phyloP scores from a whole-genome alignment of 1,140 invertebrate genomes.

The Pseudobourletiella spinata region DNA sequence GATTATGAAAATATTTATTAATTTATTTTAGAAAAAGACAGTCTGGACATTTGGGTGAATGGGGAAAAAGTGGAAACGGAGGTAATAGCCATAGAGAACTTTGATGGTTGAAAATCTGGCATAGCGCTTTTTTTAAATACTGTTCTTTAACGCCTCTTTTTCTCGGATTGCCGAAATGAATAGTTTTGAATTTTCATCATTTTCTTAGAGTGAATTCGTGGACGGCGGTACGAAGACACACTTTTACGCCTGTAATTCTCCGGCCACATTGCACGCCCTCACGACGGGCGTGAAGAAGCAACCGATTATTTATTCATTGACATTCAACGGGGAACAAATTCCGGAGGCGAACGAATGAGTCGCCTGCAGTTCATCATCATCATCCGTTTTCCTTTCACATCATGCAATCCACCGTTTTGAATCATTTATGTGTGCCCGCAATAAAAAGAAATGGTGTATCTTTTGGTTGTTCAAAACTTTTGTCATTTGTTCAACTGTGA shows the following conservation, averaged over 20 bases:
- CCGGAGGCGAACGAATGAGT: conserved; percentile 27
- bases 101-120: too few species aligned
- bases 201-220: conserved; percentile 53
- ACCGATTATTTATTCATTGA: conserved; percentile 33
- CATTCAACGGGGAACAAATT: conserved; percentile 33
- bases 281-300: conserved; percentile 34
- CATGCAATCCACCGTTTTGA: not conserved
- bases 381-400: not conserved
- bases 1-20: too few species aligned
- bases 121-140: too few species aligned
- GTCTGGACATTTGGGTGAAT: conserved; percentile 67
- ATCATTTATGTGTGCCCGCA: not conserved
- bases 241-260: conserved; percentile 44
- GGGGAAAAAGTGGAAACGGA: conserved; percentile 56
- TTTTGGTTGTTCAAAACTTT: not conserved
- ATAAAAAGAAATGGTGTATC: not conserved
- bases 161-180: too few species aligned
- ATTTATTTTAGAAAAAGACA: conserved; percentile 66
- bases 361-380: not conserved
- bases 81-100: conserved; percentile 41
- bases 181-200: not conserved
- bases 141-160: too few species aligned
- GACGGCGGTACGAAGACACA: conserved; percentile 73
- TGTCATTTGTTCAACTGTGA: not conserved
- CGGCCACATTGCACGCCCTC: conserved; percentile 30